Base-by-base conservation (phyloP, 2,888 invertebrate genomes). In the Blastobasis lacticolella region DNA sequence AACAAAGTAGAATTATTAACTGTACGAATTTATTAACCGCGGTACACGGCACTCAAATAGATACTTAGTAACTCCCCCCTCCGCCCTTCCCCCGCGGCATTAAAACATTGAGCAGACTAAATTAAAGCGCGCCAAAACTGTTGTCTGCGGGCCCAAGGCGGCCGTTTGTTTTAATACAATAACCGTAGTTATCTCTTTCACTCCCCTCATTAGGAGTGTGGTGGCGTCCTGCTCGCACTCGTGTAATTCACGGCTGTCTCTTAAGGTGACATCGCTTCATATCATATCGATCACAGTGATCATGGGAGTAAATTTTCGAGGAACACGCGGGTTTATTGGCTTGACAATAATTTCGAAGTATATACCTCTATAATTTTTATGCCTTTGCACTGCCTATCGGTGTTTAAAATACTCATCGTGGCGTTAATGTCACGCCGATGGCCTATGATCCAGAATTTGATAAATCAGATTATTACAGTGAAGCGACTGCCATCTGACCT, bases 131-230 rank as follows among this genome's bases (percentile, higher is more conserved):
- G 83, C 85, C 85, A 84, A 85, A 87, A 86, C 83, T 81, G 84
- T 81, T 79, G 79, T 79, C 81, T 78, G 78, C 56, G 77, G 81
- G 78, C 88, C 86, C 87, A 84, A 82, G 85, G 86, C 84, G 80
- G 67, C 78, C 87, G 84, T 87, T 88, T 86, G 83, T 87, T 87
- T 88, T 88, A 86, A 88, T 87, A 88, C 87, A 86, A 86, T 85
- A 85, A 83, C 82, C 73, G 66, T 75, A 66, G 60, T 69, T 64
- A 61, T 86, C 87, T 77, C 81, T 67, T 63, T 86, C 79, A 63
- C 75, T 74, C 84, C 59, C 61, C 62, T 69, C 69, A 73, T 75
- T 73, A 73, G 64, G 53, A 45, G 45, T 51, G 56, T 76, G 58
- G 54, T 45, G 51, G 66, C 60, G 55, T 79, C 81, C 70, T 74